Percentiles rank a stretch among this genome's conserved stretches.
Conservation (phyloP, 2,113 vertebrate genomes). For the Zootoca vivipara region DNA sequence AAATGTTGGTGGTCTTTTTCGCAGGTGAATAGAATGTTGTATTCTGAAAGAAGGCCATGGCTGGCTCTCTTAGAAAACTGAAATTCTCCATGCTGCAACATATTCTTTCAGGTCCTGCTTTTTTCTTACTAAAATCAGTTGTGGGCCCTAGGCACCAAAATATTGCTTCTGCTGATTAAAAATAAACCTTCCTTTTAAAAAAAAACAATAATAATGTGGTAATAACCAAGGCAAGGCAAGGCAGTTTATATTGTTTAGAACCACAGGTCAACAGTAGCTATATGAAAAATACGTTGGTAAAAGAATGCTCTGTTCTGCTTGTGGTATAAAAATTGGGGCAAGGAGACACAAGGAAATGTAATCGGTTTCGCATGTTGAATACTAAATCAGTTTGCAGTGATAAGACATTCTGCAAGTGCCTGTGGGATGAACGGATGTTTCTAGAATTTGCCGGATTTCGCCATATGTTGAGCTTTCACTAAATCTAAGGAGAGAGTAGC, state of each 20-base stretch:
- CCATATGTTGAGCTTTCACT: constrained; percentile 54
- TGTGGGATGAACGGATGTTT: constrained; percentile 27
- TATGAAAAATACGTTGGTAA: background rate
- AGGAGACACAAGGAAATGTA: background rate
- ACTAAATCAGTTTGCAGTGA: constrained; percentile 16
- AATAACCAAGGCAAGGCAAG: background rate
- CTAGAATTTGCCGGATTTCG: constrained; percentile 49
- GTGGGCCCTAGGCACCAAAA: background rate
- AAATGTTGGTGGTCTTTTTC: background rate
- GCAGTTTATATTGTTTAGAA: background rate
- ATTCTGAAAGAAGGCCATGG: background rate
- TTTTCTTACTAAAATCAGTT: background rate
- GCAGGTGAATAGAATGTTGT: background rate
- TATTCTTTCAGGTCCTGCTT: background rate
- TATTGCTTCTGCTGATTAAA: background rate
- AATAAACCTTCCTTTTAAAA: background rate
- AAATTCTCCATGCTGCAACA: background rate
- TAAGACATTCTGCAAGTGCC: constrained; percentile 46
- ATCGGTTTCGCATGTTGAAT: constrained; percentile 3
- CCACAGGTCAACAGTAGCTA: background rate
- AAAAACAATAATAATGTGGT: background rate
- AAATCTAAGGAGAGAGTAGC: constrained; percentile 55
- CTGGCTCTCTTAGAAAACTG: background rate
- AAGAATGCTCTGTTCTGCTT: background rate
- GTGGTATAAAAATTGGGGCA: background rate